A percentile compares a stretch with the other conserved stretches of the same genome.
phyloP scores from a whole-genome alignment of 1,140 invertebrate genomes.

The Euschistus heros region DNA sequence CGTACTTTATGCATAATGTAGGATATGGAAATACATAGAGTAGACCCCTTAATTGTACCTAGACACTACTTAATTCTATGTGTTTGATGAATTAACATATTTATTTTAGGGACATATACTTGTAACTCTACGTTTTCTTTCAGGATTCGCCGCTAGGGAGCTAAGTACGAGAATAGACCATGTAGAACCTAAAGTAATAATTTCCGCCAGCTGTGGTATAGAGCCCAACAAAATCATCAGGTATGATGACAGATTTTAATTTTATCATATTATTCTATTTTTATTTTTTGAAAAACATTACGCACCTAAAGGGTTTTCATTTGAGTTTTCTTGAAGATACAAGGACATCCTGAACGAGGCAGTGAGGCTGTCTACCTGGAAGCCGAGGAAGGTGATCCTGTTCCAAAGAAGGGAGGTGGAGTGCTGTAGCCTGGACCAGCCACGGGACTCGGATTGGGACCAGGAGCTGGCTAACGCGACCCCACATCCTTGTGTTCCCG shows the following conservation, averaged over 20 bases:
- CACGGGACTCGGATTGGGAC: conserved; percentile 64
- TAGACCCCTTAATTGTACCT: too few species aligned
- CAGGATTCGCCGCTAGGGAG: conserved; percentile 79
- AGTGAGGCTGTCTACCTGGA: conserved; percentile 53
- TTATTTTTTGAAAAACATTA: background rate
- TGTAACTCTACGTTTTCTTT: too few species aligned
- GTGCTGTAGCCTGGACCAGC: conserved; percentile 46
- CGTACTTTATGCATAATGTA: too few species aligned
- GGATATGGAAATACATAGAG: too few species aligned
- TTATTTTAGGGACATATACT: too few species aligned
- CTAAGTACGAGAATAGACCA: conserved; percentile 76
- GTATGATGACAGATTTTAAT: conserved; percentile 36
- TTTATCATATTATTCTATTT: background rate
- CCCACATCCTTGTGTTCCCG: conserved; percentile 68
- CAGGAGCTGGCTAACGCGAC: conserved; percentile 50
- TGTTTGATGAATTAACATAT: too few species aligned
- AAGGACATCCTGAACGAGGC: conserved; percentile 82
- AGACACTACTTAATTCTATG: too few species aligned
- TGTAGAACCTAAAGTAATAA: conserved; percentile 74
- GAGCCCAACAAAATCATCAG: conserved; percentile 74
- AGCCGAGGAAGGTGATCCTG: conserved; percentile 66
- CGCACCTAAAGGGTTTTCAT: background rate
- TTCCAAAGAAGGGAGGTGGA: conserved; percentile 61
- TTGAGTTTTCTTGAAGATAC: conserved; percentile 48
- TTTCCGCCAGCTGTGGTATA: conserved; percentile 80